A percentile compares a stretch with the other conserved stretches of the same genome.
Evolutionary conservation across 2,113 vertebrate genomes (phyloP).

Genomic region (Leptocoma aspasia): DNA sequence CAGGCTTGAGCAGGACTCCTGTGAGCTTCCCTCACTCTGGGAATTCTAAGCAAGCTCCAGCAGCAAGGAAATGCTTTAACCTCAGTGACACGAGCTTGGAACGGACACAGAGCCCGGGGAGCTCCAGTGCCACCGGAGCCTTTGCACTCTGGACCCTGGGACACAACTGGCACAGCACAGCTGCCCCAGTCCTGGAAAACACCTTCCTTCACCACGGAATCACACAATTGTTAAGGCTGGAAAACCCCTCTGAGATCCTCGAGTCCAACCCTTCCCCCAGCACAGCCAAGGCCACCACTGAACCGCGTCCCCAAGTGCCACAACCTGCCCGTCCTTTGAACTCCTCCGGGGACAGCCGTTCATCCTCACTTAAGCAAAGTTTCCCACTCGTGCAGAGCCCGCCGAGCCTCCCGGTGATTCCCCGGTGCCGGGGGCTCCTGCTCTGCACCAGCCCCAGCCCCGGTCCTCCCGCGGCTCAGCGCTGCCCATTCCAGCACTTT

Average conservation of each 20-base stretch:
- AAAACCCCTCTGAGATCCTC: background rate
- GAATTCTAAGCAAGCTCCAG: background rate
- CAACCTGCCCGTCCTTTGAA: accelerated
- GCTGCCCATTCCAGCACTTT: too few relatives aligned
- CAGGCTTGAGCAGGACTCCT: background rate
- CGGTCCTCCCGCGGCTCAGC: too few relatives aligned
- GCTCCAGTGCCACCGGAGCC: background rate
- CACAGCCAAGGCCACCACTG: background rate
- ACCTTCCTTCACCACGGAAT: background rate
- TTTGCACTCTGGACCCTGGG: background rate
- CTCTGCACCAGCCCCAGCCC: too few relatives aligned
- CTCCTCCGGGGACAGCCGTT: background rate
- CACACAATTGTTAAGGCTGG: background rate
- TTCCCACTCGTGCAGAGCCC: background rate
- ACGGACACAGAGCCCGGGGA: accelerated
- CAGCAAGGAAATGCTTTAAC: accelerated
- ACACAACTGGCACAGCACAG: background rate
- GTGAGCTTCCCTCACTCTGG: background rate
- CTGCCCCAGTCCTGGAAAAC: background rate
- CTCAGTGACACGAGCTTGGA: background rate
- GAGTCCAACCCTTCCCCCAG: background rate
- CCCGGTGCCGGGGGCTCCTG: background rate
- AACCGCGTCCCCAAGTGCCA: background rate
- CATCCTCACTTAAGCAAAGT: background rate
- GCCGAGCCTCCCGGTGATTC: accelerated